Percentiles rank a stretch among this genome's conserved stretches.
These are phyloP conservation scores for Alces alces DNA, from an alignment of 2,113 vertebrate species.

Conservation along the genomic window DNA sequence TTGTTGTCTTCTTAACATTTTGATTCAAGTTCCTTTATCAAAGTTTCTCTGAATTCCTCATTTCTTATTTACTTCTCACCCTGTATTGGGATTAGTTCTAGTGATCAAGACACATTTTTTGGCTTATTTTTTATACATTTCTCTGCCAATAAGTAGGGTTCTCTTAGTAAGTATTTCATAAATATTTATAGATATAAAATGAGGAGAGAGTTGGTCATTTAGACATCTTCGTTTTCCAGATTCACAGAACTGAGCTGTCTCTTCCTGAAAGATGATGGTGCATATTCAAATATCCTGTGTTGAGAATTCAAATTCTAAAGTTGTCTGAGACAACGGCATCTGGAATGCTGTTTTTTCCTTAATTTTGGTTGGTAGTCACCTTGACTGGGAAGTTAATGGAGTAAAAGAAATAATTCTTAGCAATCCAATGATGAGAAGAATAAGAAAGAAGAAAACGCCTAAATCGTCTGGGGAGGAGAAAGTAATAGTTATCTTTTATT, in stretches of 20 bases:
- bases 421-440: neutral
- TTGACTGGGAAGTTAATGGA: constrained; percentile 34
- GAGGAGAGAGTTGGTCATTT: neutral
- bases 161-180: neutral
- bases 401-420: constrained; percentile 23
- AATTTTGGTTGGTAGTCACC: constrained; percentile 30
- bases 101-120: neutral
- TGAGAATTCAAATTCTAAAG: constrained; percentile 29
- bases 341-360: constrained; percentile 21
- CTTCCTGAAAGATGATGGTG: neutral
- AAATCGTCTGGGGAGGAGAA: neutral
- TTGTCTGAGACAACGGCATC: neutral
- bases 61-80: constrained; percentile 38
- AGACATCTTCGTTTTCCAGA: neutral
- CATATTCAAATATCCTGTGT: neutral
- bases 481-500: neutral
- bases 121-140: neutral
- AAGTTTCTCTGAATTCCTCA: constrained; percentile 22
- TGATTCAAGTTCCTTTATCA: constrained; percentile 65
- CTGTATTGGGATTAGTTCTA: neutral
- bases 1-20: constrained; percentile 24
- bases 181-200: neutral
- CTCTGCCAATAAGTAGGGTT: neutral
- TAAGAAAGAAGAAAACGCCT: neutral
- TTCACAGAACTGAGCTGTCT: neutral